These are phyloP conservation scores for Caenorhabditis imperialis DNA, from an alignment of 2,888 invertebrate genomes.

Conservation along the genomic window DNA sequence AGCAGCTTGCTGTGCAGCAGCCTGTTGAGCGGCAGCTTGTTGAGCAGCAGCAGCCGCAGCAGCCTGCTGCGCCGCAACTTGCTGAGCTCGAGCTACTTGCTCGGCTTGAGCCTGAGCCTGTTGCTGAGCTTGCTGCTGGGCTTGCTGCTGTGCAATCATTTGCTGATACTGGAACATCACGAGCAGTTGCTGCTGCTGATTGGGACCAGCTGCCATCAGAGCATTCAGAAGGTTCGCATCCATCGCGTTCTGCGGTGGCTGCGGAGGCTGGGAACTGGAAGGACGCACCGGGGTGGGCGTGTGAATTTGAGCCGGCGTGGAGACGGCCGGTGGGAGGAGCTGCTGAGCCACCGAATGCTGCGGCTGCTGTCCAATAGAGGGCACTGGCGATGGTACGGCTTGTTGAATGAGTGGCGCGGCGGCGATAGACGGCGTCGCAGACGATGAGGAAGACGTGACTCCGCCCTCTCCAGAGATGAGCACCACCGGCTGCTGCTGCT, in stretches of 20 bases:
- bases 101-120: not conserved
- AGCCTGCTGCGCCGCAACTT: not conserved
- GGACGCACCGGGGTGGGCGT: conserved; percentile 29
- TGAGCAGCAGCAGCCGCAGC: not conserved
- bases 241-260: not conserved
- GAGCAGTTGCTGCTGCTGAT: not conserved
- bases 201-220: not conserved
- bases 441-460: conserved; percentile 16
- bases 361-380: conserved; percentile 8
- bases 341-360: conserved; percentile 3
- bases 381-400: conserved; percentile 4
- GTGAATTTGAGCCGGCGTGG: conserved; percentile 20
- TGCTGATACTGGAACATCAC: not conserved
- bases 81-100: no score
- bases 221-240: not conserved
- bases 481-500: conserved; percentile 16
- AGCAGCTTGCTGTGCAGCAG: not conserved
- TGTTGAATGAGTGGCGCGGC: conserved; percentile 1
- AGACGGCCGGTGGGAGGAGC: not conserved
- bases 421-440: conserved; percentile 12
- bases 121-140: not conserved
- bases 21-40: not conserved
- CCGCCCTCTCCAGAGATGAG: no score
- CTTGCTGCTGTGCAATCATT: conserved; percentile 1
- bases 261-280: not conserved